Percentiles rank a stretch among this genome's conserved stretches.
Evolutionary conservation across 1,140 invertebrate genomes (phyloP).

Genomic region (Megathymus violae): DNA sequence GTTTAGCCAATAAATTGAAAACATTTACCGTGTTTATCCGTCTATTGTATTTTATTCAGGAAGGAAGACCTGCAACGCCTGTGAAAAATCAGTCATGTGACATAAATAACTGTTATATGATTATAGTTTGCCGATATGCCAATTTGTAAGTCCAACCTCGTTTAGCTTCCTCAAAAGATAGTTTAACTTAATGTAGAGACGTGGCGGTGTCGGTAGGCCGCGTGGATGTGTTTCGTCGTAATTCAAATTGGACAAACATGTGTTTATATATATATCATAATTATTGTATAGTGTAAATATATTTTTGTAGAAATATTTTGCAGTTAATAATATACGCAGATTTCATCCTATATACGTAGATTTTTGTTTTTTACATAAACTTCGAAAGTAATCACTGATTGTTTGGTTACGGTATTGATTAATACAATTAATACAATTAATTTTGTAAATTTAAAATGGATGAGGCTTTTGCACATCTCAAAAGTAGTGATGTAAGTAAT

Average conservation of each 20-base stretch:
- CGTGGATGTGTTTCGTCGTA: slow-evolving; percentile 30
- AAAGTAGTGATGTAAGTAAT: slow-evolving; percentile 43
- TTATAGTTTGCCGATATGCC: slow-evolving; percentile 7
- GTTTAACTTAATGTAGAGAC: slow-evolving; percentile 45
- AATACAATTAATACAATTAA: no score
- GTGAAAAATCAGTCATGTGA: background rate
- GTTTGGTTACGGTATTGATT: slow-evolving; percentile 7
- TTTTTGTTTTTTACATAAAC: no score
- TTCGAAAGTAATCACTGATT: background rate
- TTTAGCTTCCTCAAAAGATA: slow-evolving; percentile 25
- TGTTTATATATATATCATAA: background rate
- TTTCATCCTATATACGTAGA: no score
- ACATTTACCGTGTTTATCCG: no score
- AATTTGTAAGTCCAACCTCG: slow-evolving; percentile 25
- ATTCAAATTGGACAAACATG: background rate
- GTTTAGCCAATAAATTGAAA: no score
- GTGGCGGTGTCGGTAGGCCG: slow-evolving; percentile 47
- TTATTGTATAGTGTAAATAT: background rate
- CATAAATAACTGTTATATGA: background rate
- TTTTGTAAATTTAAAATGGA: slow-evolving; percentile 71
- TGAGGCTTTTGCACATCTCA: slow-evolving; percentile 71
- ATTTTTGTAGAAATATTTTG: no score
- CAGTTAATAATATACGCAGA: no score
- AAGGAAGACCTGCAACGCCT: background rate
- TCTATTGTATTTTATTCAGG: background rate